phyloP scores from a whole-genome alignment of 2,797 vertebrate genomes.

The Spea hammondii region DNA sequence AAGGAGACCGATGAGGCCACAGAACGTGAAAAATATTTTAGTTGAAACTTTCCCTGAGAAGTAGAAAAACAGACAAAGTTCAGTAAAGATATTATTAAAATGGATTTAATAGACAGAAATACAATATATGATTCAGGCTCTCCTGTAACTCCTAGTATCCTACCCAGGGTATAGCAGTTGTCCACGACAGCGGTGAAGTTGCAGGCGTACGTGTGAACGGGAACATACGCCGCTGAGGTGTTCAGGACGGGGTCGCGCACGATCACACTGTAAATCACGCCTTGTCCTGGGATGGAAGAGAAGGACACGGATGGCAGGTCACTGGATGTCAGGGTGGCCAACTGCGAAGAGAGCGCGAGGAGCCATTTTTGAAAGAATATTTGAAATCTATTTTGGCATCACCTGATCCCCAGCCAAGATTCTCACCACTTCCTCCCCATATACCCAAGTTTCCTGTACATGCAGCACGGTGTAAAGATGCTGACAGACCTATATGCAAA shows the following conservation, averaged over 20 bases:
- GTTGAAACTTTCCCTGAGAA: slow-evolving; percentile 79
- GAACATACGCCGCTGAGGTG: slow-evolving; percentile 85
- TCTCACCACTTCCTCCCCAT: not conserved
- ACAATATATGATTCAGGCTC: no score
- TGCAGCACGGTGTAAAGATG: not conserved
- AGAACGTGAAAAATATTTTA: slow-evolving; percentile 84
- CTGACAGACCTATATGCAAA: no score
- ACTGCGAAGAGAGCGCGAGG: slow-evolving; percentile 64
- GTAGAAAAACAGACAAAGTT: slow-evolving; percentile 25
- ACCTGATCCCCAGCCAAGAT: no score
- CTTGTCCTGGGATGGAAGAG: slow-evolving; percentile 84
- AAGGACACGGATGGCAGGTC: slow-evolving; percentile 76
- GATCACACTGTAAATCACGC: slow-evolving; percentile 85
- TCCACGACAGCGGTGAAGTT: slow-evolving; percentile 75
- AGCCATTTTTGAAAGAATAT: not conserved
- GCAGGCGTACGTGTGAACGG: slow-evolving; percentile 89
- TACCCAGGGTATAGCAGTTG: slow-evolving; percentile 80
- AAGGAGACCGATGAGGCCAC: slow-evolving; percentile 84
- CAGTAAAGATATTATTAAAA: no score
- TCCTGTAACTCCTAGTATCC: slow-evolving; percentile 48
- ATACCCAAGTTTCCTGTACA: not conserved
- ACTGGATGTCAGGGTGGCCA: slow-evolving; percentile 71
- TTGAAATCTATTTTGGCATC: no score
- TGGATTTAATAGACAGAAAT: no score
- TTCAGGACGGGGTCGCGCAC: slow-evolving; percentile 85